Percentiles rank a stretch among this genome's conserved stretches.
These are phyloP conservation scores for Cheirogaleus medius DNA, from an alignment of 2,113 vertebrate genomes.

Conservation along the genomic window DNA sequence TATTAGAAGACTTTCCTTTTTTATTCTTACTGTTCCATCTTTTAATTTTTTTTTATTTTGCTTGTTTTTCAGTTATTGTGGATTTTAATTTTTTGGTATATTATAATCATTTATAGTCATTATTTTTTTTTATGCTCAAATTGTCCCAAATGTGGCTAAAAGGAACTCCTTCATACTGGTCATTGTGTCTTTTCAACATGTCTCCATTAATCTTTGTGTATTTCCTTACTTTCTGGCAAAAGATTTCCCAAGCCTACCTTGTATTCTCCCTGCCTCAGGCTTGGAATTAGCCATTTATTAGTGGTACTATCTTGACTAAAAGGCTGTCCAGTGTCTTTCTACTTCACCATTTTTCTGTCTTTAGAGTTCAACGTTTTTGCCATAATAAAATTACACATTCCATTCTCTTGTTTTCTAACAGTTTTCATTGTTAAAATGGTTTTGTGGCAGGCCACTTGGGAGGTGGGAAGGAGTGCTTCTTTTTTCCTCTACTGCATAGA, in stretches of 20 bases:
- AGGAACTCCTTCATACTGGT: background rate
- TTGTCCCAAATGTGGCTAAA: background rate
- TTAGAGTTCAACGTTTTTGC: background rate
- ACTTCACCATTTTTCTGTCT: background rate
- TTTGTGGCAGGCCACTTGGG: background rate
- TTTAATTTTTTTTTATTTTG: background rate
- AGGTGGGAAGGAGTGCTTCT: background rate
- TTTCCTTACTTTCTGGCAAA: background rate
- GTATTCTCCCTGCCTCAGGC: background rate
- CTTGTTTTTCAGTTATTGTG: slow-evolving; percentile 5
- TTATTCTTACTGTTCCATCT: background rate
- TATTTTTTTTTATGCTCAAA: slow-evolving; percentile 17
- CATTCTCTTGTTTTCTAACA: background rate
- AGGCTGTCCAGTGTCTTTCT: background rate
- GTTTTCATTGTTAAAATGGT: slow-evolving; percentile 43
- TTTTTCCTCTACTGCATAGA: background rate
- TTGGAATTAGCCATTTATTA: slow-evolving; percentile 29
- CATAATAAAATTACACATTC: background rate
- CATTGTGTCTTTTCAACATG: background rate
- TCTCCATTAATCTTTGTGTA: background rate
- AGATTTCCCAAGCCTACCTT: background rate
- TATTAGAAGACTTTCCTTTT: background rate
- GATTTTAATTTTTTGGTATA: background rate
- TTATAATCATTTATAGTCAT: background rate
- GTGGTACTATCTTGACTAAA: background rate